Evolutionary conservation across 2,797 vertebrate species (phyloP).

Genomic region (Hippoglossus hippoglossus): DNA sequence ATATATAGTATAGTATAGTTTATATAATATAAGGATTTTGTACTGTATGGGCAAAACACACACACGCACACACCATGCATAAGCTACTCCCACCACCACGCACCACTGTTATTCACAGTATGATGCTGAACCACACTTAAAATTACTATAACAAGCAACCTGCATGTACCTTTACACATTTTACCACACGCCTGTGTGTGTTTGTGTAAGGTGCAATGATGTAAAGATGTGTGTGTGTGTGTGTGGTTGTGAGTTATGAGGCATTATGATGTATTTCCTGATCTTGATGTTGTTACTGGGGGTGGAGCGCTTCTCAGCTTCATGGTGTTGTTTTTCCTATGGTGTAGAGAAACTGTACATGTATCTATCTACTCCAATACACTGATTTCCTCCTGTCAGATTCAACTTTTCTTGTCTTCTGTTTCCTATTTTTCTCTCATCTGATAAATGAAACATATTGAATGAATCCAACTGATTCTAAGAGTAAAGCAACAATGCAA

Average conservation of each 20-base stretch:
- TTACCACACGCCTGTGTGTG: slow-evolving; percentile 10
- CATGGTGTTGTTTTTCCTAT: not conserved
- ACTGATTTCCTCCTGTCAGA: not conserved
- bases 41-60: slow-evolving; percentile 2
- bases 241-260: not conserved
- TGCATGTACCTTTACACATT: slow-evolving; percentile 46
- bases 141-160: slow-evolving; percentile 48
- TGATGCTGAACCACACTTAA: slow-evolving; percentile 42
- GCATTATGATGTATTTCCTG: not conserved
- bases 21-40: not conserved
- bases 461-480: not conserved
- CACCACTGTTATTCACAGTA: slow-evolving; percentile 13
- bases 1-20: too few relatives aligned
- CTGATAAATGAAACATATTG: not conserved
- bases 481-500: not conserved
- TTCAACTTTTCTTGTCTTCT: not conserved
- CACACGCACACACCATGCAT: not conserved
- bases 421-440: not conserved
- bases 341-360: not conserved
- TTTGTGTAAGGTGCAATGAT: slow-evolving; percentile 9
- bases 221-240: slow-evolving; percentile 14
- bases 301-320: too few relatives aligned
- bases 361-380: too few relatives aligned
- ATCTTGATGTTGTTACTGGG: too few relatives aligned
- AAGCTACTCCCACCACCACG: slow-evolving; percentile 7